phyloP scores from a whole-genome alignment of 2,113 vertebrate species.

The Hemiprocne comata region DNA sequence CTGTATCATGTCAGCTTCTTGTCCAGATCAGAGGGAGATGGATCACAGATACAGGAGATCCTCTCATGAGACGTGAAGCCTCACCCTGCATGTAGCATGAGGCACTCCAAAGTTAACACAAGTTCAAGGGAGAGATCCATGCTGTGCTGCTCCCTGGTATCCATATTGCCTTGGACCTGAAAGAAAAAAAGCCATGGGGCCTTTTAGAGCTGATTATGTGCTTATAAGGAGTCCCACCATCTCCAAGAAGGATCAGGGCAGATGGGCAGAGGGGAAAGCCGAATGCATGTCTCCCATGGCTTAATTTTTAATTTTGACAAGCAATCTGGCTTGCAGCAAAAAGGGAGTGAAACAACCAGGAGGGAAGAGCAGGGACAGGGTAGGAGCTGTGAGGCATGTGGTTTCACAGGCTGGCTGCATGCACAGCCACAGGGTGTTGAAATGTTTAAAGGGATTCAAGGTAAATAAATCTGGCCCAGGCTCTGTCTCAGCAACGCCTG shows the following conservation, averaged over 20 bases:
- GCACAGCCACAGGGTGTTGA: constrained; percentile 50
- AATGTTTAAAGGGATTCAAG: constrained; percentile 67
- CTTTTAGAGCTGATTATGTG: not conserved
- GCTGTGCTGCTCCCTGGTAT: not conserved
- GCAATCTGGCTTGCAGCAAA: not conserved
- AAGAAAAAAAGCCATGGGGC: not conserved
- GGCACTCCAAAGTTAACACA: not conserved
- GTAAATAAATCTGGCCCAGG: constrained; percentile 52
- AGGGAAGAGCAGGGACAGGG: not conserved
- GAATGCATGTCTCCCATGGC: not conserved
- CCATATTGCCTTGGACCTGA: not conserved
- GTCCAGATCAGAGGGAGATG: not conserved
- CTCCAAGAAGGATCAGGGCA: not conserved
- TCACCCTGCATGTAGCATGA: fast-evolving
- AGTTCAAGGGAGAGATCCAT: not conserved
- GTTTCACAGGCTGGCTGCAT: constrained; percentile 50
- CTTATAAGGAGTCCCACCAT: not conserved
- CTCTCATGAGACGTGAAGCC: not conserved
- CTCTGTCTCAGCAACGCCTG: constrained; percentile 23
- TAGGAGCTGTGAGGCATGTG: not conserved
- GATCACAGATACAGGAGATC: not conserved
- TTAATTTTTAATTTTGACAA: constrained; percentile 18
- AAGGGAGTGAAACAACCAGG: not conserved
- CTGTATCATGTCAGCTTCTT: not conserved
- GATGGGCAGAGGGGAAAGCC: not conserved